Base-by-base conservation (phyloP, 2,797 vertebrate species). In the Emydoidea blandingii region DNA sequence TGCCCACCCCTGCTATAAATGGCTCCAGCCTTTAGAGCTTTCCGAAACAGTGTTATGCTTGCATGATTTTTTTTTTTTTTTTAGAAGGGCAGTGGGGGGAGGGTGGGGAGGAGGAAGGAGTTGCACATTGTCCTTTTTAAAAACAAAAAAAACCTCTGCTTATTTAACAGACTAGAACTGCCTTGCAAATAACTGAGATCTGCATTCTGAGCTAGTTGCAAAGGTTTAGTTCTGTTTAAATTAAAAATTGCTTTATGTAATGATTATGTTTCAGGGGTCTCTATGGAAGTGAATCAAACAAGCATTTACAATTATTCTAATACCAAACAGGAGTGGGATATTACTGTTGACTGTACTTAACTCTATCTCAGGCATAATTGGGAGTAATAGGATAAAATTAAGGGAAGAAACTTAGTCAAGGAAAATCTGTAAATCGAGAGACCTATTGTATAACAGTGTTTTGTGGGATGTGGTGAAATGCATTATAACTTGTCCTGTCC, bases 21-120 rank as follows among this genome's bases (percentile, higher is more conserved):
- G 31, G 37, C 83, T 56, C 25, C 14, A 68, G 18, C 5, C 34
- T 93, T 68, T 31, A 85, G 5, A 4, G 0, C 0, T 37, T 68
- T 34, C 54, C 34, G 76, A 2, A 57, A 21, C 56, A 31, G 62
- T 23, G 0, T 3, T 31, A 53, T 41, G n/a, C 31, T 50, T 8
- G 50, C 19, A 6, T 23, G 62, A 62, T 41, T 41, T 41, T 41
- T 41, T 41, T 41, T 62, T 62, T 62, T 68, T 68, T 21, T n/a
- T 68, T 68, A 21, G 8, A 0, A 2, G 5, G 34, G 31, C 0
- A 0, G 12, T 44, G 0, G 8, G 88, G 15, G 57, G 27, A 50
- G 41, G 54, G 52, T 8, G 88, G 15, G 57, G 34, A 50, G 41
- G 54, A 41, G 62, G 12, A 34, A 4, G 27, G 41, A 56, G 15